Conservation (phyloP, 2,888 invertebrate species). For the Ornithoptera priamus region DNA sequence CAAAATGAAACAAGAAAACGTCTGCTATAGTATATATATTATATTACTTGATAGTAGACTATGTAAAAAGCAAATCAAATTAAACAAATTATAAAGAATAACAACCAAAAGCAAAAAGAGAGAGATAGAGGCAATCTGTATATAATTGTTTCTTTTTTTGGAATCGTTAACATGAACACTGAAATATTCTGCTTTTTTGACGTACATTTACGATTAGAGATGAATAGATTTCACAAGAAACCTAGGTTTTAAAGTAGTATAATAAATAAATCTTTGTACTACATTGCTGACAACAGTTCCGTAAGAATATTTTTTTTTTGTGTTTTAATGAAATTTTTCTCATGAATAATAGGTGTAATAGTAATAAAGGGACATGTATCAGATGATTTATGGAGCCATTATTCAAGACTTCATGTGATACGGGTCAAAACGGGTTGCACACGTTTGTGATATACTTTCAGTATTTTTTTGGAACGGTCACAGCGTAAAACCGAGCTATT, state of each 20-base stretch:
- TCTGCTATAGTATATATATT: too few relatives aligned
- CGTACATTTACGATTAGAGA: too few relatives aligned
- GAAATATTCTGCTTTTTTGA: too few relatives aligned
- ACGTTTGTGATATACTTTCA: conserved; percentile 2
- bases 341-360: conserved; percentile 18
- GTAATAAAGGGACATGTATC: conserved; percentile 23
- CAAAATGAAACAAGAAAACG: too few relatives aligned
- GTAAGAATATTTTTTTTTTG: conserved; percentile 32
- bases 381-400: conserved; percentile 26
- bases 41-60: too few relatives aligned
- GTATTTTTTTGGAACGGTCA: background rate
- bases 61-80: too few relatives aligned
- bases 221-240: too few relatives aligned
- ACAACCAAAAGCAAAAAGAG: too few relatives aligned
- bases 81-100: too few relatives aligned
- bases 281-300: background rate
- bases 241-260: background rate
- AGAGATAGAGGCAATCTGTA: too few relatives aligned
- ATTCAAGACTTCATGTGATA: conserved; percentile 26
- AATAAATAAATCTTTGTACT: background rate
- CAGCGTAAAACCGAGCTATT: background rate
- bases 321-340: conserved; percentile 24
- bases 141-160: too few relatives aligned
- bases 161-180: too few relatives aligned
- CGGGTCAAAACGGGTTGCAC: conserved; percentile 19